phyloP scores from a whole-genome alignment of 2,113 vertebrate species.

The Nothoprocta perdicaria region DNA sequence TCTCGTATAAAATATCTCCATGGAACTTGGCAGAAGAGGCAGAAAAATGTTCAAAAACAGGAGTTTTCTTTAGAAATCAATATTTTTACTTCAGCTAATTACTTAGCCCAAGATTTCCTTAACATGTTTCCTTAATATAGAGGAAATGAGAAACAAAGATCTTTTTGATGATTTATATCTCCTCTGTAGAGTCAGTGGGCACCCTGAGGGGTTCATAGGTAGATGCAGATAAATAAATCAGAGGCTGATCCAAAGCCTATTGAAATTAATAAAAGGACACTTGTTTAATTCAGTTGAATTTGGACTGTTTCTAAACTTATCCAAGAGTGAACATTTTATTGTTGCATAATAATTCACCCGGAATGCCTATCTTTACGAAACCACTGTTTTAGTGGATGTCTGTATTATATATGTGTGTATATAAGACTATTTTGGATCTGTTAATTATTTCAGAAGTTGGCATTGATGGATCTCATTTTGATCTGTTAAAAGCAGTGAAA shows the following conservation, averaged over 20 bases:
- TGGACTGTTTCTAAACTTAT: neutral
- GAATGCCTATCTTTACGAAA: neutral
- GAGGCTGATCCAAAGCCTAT: neutral
- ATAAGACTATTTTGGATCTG: neutral
- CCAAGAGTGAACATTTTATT: neutral
- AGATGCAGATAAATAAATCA: constrained; percentile 17
- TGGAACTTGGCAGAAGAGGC: constrained; percentile 33
- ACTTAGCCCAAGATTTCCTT: neutral
- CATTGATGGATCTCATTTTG: neutral
- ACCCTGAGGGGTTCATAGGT: neutral
- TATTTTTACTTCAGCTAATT: neutral
- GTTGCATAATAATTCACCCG: neutral
- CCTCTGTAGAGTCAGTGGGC: neutral
- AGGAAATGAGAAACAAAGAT: constrained; percentile 3
- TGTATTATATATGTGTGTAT: neutral
- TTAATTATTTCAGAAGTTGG: neutral
- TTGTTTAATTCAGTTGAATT: neutral
- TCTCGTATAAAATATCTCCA: constrained; percentile 40
- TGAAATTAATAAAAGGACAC: neutral
- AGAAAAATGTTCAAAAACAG: constrained; percentile 1
- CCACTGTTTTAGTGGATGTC: neutral
- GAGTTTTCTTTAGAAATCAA: neutral
- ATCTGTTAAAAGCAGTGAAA: neutral
- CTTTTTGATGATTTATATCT: neutral
- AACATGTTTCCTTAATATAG: neutral